Base-by-base conservation (phyloP, 2,888 invertebrate species). In the Cantharis rufa region DNA sequence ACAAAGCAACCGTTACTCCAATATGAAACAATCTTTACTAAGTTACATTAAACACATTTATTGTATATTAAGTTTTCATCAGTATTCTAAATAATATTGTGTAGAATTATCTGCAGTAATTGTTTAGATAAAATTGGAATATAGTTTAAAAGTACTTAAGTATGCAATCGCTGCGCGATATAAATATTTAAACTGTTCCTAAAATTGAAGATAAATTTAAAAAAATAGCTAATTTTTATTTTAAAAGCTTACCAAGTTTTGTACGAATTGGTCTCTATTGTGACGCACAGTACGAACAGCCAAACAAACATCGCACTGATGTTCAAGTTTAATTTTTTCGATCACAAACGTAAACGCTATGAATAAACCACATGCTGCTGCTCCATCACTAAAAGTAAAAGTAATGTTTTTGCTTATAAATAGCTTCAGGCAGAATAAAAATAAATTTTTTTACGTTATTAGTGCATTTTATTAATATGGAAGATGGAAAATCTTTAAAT, bases 351-450 rank as follows among this genome's bases (percentile, higher is more conserved):
- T 83, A 11, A 86, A 70, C 1, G 88, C 86, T 21, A 88, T 78
- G 77, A 88, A 89, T 61, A 89, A 82, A 3, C 89, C 89, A 78
- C 86, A 85, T 7, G 85, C 85, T 15, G 83, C 86, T n/a, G 87
- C 84, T 5, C 89, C 89, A 80, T 89, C 86, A 70, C 89, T 89
- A 76, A 78, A 18, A n/a, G n/a, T n/a, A n/a, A n/a, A n/a, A n/a
- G n/a, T n/a, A n/a, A n/a, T n/a, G n/a, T n/a, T n/a, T n/a, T n/a
- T n/a, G n/a, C n/a, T n/a, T n/a, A n/a, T n/a, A n/a, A n/a, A n/a
- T n/a, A n/a, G n/a, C n/a, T n/a, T n/a, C n/a, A n/a, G n/a, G n/a
- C n/a, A n/a, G n/a, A n/a, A n/a, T n/a, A n/a, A n/a, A n/a, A n/a
- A n/a, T n/a, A n/a, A n/a, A n/a, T n/a, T n/a, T n/a, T n/a, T n/a